Conservation (phyloP, 2,888 invertebrate species). For the Pammene aurita region DNA sequence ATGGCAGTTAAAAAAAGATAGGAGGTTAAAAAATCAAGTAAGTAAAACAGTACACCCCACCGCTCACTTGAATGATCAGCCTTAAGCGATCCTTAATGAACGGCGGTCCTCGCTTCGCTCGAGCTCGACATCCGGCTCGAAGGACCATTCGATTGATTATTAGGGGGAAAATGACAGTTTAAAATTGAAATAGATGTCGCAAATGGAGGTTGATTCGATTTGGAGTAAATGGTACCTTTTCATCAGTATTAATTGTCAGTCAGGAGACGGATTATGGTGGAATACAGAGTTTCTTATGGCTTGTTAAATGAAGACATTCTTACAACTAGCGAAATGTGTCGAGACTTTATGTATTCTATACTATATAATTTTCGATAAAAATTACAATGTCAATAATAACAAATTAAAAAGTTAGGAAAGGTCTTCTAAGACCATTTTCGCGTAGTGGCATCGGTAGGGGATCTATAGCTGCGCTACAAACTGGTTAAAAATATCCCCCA, state of each 20-base stretch:
- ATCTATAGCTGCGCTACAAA: too few relatives aligned
- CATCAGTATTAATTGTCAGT: slow-evolving; percentile 29
- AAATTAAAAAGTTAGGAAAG: too few relatives aligned
- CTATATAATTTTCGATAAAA: too few relatives aligned
- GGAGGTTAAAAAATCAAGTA: slow-evolving; percentile 15
- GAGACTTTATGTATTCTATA: too few relatives aligned
- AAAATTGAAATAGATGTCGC: slow-evolving; percentile 42
- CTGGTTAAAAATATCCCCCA: too few relatives aligned
- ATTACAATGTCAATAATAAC: too few relatives aligned
- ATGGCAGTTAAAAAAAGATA: neutral
- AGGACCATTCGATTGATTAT: slow-evolving; percentile 54
- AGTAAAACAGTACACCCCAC: slow-evolving; percentile 23
- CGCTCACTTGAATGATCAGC: slow-evolving; percentile 71
- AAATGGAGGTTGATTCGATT: slow-evolving; percentile 41
- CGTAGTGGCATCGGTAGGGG: too few relatives aligned
- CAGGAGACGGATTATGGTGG: neutral
- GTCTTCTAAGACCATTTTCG: too few relatives aligned
- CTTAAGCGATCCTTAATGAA: slow-evolving; percentile 77
- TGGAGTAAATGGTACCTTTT: slow-evolving; percentile 33
- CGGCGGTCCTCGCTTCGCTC: slow-evolving; percentile 64
- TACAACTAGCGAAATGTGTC: too few relatives aligned
- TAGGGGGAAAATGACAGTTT: slow-evolving; percentile 45
- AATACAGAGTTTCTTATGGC: neutral
- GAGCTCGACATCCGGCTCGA: slow-evolving; percentile 60
- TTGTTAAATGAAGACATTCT: neutral